Percentiles rank a stretch among this genome's conserved stretches.
phyloP scores from a whole-genome alignment of 2,113 vertebrate genomes.

The Xiphias gladius region DNA sequence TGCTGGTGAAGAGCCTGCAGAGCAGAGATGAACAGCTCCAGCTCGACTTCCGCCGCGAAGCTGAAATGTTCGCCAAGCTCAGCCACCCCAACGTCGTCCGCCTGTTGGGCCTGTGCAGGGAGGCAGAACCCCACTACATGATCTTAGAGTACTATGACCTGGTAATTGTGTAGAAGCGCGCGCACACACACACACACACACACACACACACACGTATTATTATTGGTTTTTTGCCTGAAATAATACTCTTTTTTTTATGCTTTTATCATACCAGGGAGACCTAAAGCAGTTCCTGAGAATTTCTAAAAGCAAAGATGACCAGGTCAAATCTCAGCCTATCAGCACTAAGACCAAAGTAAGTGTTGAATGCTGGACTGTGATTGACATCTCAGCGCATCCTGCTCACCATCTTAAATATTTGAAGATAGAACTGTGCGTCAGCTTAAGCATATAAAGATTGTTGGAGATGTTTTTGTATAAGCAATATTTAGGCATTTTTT shows the following conservation, averaged over 20 bases:
- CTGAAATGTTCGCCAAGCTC: conserved; percentile 97
- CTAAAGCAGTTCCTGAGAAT: conserved; percentile 97
- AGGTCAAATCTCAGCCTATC: conserved; percentile 92
- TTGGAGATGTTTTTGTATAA: background rate
- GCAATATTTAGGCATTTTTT: background rate
- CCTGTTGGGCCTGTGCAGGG: conserved; percentile 92
- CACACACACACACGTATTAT: background rate
- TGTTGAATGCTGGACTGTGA: background rate
- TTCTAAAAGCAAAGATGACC: conserved; percentile 95
- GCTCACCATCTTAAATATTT: background rate
- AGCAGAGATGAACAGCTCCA: conserved; percentile 92
- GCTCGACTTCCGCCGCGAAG: conserved; percentile 92
- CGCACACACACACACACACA: background rate
- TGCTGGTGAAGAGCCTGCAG: conserved; percentile 95
- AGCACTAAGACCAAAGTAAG: conserved; percentile 96
- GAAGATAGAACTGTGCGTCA: background rate
- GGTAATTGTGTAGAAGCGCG: conserved; percentile 81
- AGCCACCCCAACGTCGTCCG: conserved; percentile 91
- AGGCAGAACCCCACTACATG: conserved; percentile 93
- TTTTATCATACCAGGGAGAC: conserved; percentile 87
- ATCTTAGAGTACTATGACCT: conserved; percentile 97
- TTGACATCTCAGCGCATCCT: background rate
- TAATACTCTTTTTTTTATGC: background rate
- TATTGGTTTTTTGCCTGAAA: background rate
- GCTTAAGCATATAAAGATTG: background rate